Evolutionary conservation across 2,888 invertebrate species (phyloP), one percentile per base, ranked within the genome.

Genomic region (Ophraella communa): DNA sequence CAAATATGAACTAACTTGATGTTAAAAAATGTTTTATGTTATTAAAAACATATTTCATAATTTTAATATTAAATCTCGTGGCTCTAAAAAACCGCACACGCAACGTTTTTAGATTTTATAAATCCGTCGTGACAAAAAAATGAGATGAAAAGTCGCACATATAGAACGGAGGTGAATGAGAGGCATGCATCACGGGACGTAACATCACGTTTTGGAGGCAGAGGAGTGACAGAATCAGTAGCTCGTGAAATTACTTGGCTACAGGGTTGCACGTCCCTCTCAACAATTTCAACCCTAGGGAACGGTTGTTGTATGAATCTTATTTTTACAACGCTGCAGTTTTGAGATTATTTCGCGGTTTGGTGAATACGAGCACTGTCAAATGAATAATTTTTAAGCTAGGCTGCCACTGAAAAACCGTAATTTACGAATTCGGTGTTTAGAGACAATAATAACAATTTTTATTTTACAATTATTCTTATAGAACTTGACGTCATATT

Each of bases 181-280:
- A 54, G 27, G 54, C 20, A 62, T 24, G 39, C 24, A 47, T 67
- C 70, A 71, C 64, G 69, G 70, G 70, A 71, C 71, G 71, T 73
- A 71, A 73, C 69, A 73, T 71, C 70, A 66, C 59, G 64, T 57
- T 57, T 51, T 57, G 27, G 56, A 47, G 47, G 51, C 57, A 61
- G 54, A 61, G 67, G 65, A 67, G 67, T 70, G 73, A 73, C 73
- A 71, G 69, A 73, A 54, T 65, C 73, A 73, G 68, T 67, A 69
- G 67, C 66, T 71, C 68, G 71, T 73, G 71, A 73, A 73, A 73
- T 73, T 71, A 73, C 71, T 67, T 70, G 65, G 68, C 69, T 67
- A 66, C 67, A 67, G 71, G 72, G 71, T 62, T 52, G 67, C 57
- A 49, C 60, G 33, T 39, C 42, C 18, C 55, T 30, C 53, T 58